Evolutionary conservation across 2,888 invertebrate genomes (phyloP), one percentile per base, ranked within the genome.

Genomic region (Drymonia ruficornis): DNA sequence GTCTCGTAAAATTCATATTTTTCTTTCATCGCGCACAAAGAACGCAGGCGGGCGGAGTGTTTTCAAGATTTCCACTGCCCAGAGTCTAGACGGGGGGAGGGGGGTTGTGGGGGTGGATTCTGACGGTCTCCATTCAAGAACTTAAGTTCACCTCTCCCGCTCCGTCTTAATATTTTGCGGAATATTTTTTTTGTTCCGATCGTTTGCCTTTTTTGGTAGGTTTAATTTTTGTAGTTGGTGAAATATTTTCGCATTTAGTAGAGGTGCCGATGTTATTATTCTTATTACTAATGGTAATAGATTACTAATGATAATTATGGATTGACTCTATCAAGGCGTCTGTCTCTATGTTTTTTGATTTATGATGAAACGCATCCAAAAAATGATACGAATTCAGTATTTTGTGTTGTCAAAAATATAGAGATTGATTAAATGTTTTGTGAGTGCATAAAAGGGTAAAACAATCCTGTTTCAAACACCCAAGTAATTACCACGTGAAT

Each of bases 41-140:
- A 57, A 45, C 46, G 52, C 38, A 46, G 43, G 49, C 52, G 53
- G 56, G 36, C 38, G 50, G 50, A 63, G 74, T 67, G 69, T 66
- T 80, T 78, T 76, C 68, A 74, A 76, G 74, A 78, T 76, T 80
- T 72, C 70, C 69, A 68, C 68, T 68, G 46, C 49, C 60, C 62
- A 45, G 56, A 72, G 84, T 84, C 83, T 83, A 85, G 83, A 43
- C 43, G 18, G 43, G 19, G 40, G 16, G 36, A 1, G 42, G 0
- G 18, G 2, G 42, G 28, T 16, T 1, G 23, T 3, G 23, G 8
- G 11, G 19, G 43, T 19, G 34, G n/a, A 28, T 23, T 48, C 28
- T 36, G 29, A 13, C 23, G 15, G 40, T 34, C 49, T 42, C 15
- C 50, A 50, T 48, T 36, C 34, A 45, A 23, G 34, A 13, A 23